Evolutionary conservation across 2,888 invertebrate species (phyloP), one percentile per base, ranked within the genome.

Genomic region (Eilema caniola): DNA sequence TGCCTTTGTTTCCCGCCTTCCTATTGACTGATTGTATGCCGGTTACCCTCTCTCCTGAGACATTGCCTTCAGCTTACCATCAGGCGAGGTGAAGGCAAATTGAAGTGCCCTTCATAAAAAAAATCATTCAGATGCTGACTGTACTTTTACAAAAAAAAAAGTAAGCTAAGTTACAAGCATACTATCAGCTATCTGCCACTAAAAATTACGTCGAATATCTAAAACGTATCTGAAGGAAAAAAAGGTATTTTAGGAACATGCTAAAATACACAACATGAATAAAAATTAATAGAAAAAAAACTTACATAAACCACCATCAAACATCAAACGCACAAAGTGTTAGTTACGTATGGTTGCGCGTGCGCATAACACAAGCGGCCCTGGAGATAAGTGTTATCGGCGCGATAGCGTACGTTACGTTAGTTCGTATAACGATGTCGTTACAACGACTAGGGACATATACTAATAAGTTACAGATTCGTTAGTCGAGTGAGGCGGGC

Each of bases 321-420:
- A 66, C 53, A 47, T 41, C 20, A 23, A 57, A 66, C 53, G 47
- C 24, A 23, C 67, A 62, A 73, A 70, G 56, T 76, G 28, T 37
- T 41, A 24, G 68, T 57, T 37, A 33, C 20, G 20, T 60, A 23
- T 14, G 14, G 31, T 10, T 37, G 66, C 66, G 70, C 69, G 28
- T 47, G 47, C 61, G 37, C 65, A 47, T 20, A 57, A 47, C n/a
- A 47, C 33, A 20, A 57, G 74, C 74, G 74, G 67, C 81, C 80
- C 78, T 71, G 73, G 72, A 83, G 87, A 86, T 87, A 86, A 82
- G 84, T 37, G 33, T 79, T 85, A 85, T 84, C 84, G 80, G 23
- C 23, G 65, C 83, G 85, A 86, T 88, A 87, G 80, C 86, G 78
- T 81, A 79, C 87, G 88, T 85, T 86, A 85, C 84, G 80, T 80